These are phyloP conservation scores for Junco hyemalis DNA, from an alignment of 2,113 vertebrate genomes.

Conservation along the genomic window DNA sequence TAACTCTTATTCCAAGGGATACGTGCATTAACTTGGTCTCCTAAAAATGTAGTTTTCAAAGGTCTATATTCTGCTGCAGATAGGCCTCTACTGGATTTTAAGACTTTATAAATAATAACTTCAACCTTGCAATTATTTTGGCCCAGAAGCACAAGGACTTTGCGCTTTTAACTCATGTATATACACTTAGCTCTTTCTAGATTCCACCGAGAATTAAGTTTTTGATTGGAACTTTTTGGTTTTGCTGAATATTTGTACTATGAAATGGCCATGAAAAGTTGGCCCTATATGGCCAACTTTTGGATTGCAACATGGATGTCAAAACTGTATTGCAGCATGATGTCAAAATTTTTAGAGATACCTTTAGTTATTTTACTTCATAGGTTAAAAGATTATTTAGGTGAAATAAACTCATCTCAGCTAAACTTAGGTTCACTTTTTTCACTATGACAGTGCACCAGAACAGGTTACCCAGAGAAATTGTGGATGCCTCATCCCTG, in stretches of 20 bases:
- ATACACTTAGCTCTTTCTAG: neutral
- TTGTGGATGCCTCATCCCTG: neutral
- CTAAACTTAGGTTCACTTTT: neutral
- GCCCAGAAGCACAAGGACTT: neutral
- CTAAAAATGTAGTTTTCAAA: neutral
- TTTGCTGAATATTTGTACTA: neutral
- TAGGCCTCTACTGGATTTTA: neutral
- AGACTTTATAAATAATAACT: neutral
- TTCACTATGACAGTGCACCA: neutral
- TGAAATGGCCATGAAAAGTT: neutral
- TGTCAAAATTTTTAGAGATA: neutral
- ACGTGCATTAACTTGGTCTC: neutral
- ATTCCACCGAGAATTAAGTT: neutral
- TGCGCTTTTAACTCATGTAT: neutral
- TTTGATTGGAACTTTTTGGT: neutral
- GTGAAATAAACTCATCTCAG: neutral
- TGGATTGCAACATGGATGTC: no score
- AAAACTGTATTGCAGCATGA: neutral
- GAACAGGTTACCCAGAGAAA: neutral
- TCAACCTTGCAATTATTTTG: neutral
- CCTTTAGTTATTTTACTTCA: neutral
- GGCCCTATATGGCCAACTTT: rapidly evolving
- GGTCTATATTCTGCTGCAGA: neutral
- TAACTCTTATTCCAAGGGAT: neutral
- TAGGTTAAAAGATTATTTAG: neutral